A percentile compares a stretch with the other conserved stretches of the same genome.
Evolutionary conservation across 2,888 invertebrate species (phyloP).

Genomic region (Colletes collaris): DNA sequence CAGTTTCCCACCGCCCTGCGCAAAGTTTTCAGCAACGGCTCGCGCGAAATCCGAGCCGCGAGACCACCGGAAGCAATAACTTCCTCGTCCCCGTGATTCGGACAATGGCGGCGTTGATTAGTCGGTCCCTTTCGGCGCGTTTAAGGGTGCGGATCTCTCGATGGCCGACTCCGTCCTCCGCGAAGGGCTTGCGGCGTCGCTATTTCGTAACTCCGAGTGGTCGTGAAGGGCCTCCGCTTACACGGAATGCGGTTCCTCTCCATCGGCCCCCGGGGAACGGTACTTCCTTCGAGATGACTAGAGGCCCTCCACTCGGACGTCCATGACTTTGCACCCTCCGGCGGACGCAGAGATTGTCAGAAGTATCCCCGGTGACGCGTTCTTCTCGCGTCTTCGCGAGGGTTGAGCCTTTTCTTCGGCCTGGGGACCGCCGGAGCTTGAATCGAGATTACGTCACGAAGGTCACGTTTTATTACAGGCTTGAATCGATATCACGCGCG

Average conservation of each 20-base stretch:
- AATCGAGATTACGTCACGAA: constrained; percentile 48
- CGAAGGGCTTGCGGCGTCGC: constrained; percentile 54
- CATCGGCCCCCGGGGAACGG: constrained; percentile 63
- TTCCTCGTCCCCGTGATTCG: constrained; percentile 27
- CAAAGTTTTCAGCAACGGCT: neutral
- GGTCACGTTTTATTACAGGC: constrained; percentile 52
- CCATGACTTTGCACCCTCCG: constrained; percentile 62
- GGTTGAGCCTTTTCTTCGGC: constrained; percentile 51
- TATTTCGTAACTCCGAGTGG: constrained; percentile 59
- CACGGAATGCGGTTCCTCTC: constrained; percentile 63
- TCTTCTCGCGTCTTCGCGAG: constrained; percentile 44
- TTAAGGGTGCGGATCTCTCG: constrained; percentile 35
- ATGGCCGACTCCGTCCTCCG: constrained; percentile 35
- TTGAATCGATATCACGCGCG: constrained; percentile 18
- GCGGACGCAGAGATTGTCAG: constrained; percentile 26
- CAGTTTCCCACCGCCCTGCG: neutral
- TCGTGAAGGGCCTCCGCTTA: constrained; percentile 65
- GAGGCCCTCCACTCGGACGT: constrained; percentile 29
- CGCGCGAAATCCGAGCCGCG: constrained; percentile 6
- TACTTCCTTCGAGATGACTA: constrained; percentile 49
- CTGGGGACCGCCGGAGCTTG: constrained; percentile 14
- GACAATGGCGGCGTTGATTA: constrained; percentile 56
- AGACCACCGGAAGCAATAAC: constrained; percentile 29
- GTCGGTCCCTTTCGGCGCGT: constrained; percentile 38
- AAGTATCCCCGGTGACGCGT: constrained; percentile 56